These are phyloP conservation scores for Ctenopoma kingsleyae DNA, from an alignment of 2,797 vertebrate species.

Conservation along the genomic window DNA sequence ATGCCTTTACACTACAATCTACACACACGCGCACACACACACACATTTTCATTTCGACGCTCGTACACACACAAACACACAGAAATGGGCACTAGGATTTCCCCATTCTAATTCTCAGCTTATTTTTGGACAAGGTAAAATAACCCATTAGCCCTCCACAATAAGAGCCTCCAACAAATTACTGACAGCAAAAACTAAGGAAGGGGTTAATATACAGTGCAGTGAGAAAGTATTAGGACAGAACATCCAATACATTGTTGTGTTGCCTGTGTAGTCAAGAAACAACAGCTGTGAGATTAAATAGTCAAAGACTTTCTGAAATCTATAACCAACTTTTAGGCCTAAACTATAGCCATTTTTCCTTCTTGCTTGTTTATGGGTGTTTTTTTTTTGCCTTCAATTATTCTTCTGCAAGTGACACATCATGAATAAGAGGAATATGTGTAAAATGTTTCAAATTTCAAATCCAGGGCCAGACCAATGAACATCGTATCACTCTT, in stretches of 20 bases:
- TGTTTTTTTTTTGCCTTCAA: too few relatives aligned
- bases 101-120: slow-evolving; percentile 52
- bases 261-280: not conserved
- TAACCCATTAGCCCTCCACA: slow-evolving; percentile 36
- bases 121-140: slow-evolving; percentile 60
- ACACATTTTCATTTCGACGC: not conserved
- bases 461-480: slow-evolving; percentile 9
- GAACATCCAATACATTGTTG: not conserved
- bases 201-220: not conserved
- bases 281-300: not conserved
- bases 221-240: not conserved
- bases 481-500: not conserved
- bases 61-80: slow-evolving; percentile 29
- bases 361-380: not conserved
- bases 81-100: slow-evolving; percentile 59
- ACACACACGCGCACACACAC: slow-evolving; percentile 28
- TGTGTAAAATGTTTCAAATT: not conserved
- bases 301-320: too few relatives aligned
- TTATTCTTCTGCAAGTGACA: not conserved
- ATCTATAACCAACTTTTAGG: too few relatives aligned
- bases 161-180: slow-evolving; percentile 19
- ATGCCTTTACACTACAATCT: slow-evolving; percentile 46
- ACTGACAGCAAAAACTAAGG: slow-evolving; percentile 3
- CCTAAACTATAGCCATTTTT: not conserved
- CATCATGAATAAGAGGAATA: not conserved